A percentile compares a stretch with the other conserved stretches of the same genome.
phyloP scores from a whole-genome alignment of 2,888 invertebrate genomes.

The Alsophila aescularia region DNA sequence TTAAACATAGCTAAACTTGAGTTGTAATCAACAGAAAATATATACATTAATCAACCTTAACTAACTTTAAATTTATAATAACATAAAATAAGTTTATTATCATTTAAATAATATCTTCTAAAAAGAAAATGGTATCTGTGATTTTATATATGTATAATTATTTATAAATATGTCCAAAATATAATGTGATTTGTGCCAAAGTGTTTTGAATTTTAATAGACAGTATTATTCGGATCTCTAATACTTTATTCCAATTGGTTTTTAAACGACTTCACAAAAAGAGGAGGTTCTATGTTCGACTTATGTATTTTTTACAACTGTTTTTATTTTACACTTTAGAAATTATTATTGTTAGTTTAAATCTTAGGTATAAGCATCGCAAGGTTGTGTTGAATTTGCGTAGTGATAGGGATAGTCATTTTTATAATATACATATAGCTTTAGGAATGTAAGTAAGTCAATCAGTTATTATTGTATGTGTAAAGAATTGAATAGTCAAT shows the following conservation, averaged over 20 bases:
- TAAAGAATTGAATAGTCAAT: constrained; percentile 7
- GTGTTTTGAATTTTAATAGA: background rate
- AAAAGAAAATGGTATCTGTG: background rate
- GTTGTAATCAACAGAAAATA: too few relatives aligned
- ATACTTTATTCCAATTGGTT: constrained; percentile 2
- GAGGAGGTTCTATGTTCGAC: too few relatives aligned
- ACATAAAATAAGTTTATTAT: background rate
- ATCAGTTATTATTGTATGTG: background rate
- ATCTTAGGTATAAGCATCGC: background rate
- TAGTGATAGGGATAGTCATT: background rate
- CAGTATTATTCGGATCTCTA: constrained; percentile 23
- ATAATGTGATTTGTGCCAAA: constrained; percentile 13
- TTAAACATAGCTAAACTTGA: too few relatives aligned
- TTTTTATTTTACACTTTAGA: background rate
- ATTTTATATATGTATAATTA: constrained; percentile 5
- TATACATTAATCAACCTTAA: too few relatives aligned
- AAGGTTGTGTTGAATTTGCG: background rate
- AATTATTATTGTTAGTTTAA: background rate
- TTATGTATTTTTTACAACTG: too few relatives aligned
- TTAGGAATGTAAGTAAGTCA: background rate
- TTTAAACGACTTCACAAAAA: too few relatives aligned
- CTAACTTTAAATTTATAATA: too few relatives aligned
- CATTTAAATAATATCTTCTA: background rate
- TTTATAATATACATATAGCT: background rate
- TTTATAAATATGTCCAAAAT: background rate